phyloP scores from a whole-genome alignment of 2,797 vertebrate species.

The Hypotaenidia okinawae region DNA sequence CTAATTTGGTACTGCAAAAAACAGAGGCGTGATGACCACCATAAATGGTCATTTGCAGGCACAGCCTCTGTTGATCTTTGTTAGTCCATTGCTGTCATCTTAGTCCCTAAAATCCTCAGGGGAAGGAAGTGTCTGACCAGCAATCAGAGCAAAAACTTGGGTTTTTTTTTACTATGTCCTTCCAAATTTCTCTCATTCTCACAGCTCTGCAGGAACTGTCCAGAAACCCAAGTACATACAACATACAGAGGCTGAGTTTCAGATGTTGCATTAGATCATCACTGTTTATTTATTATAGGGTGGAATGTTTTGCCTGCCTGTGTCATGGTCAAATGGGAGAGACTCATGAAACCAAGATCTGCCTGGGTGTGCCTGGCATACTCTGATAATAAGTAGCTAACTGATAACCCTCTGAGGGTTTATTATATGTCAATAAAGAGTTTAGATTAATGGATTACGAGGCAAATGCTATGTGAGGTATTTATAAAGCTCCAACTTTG shows the following conservation, averaged over 20 bases:
- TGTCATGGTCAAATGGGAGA: neutral
- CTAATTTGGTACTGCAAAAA: neutral
- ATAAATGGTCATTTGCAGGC: neutral
- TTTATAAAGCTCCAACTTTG: slow-evolving; percentile 29
- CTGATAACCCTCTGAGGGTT: neutral
- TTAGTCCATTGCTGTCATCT: fast-evolving
- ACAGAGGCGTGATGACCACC: neutral
- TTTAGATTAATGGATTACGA: slow-evolving; percentile 56
- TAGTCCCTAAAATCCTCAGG: neutral
- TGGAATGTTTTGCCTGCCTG: neutral
- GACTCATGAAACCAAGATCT: neutral
- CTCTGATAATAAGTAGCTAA: neutral
- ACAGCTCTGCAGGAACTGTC: neutral
- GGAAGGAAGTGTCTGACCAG: neutral
- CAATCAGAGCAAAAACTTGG: neutral
- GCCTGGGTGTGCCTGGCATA: neutral
- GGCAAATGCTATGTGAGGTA: neutral
- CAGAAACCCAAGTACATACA: neutral
- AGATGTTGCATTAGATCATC: neutral
- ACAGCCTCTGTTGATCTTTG: neutral
- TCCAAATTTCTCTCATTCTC: neutral
- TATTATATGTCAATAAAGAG: slow-evolving; percentile 26
- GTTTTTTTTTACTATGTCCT: neutral
- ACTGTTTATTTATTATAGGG: neutral
- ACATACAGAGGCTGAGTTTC: neutral